These are phyloP conservation scores for Acrossocheilus fasciatus DNA, from an alignment of 2,797 vertebrate genomes.

Conservation along the genomic window DNA sequence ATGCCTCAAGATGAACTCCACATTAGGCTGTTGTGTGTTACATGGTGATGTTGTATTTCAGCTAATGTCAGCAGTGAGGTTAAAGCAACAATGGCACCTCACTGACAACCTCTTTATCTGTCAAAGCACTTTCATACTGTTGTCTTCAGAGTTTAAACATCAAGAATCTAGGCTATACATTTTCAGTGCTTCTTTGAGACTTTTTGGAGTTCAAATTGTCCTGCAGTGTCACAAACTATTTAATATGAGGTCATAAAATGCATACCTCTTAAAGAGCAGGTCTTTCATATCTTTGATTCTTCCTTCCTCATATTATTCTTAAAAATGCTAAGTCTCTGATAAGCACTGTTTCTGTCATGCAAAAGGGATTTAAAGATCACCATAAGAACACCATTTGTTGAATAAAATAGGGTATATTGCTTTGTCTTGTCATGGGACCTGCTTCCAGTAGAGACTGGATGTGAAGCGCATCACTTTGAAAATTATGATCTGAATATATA, in stretches of 20 bases:
- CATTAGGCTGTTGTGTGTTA: conserved; percentile 23
- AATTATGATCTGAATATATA: not conserved
- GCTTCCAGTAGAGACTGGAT: not conserved
- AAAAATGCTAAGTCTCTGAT: not conserved
- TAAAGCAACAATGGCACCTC: not conserved
- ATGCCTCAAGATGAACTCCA: conserved; percentile 13
- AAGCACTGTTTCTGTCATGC: not conserved
- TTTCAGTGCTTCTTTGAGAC: not conserved
- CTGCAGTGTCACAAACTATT: not conserved
- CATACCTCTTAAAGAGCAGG: not conserved
- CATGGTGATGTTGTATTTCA: conserved; percentile 20
- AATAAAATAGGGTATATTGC: not conserved
- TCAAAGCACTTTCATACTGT: not conserved
- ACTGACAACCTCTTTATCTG: conserved; percentile 13
- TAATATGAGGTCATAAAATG: not conserved
- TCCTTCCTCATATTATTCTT: not conserved
- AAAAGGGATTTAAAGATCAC: not conserved
- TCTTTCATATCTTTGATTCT: not conserved
- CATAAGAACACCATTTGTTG: not conserved
- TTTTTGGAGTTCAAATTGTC: not conserved
- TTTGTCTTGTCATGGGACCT: not conserved
- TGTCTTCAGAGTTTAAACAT: not conserved
- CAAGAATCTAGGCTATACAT: not conserved
- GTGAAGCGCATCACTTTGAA: not conserved
- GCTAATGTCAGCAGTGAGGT: conserved; percentile 23